Conservation (phyloP, 1,140 invertebrate genomes). For the Ostrea denselamellosa region DNA sequence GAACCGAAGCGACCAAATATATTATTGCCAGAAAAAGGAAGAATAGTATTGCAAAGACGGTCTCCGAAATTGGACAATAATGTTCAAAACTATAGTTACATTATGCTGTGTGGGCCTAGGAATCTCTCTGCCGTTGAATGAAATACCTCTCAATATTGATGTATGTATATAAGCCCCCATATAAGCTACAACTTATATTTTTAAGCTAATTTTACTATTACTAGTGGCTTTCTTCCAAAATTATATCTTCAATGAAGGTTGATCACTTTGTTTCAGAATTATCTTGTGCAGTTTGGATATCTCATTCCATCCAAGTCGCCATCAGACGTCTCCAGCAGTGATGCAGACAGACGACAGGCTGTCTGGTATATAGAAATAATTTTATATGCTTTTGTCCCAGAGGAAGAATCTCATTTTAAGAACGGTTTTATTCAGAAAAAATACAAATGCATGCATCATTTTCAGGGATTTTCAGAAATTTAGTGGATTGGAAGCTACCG, state of each 20-base stretch:
- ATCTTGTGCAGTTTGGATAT: neutral
- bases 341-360: conserved; percentile 14
- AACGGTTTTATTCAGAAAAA: no score
- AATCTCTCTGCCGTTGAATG: neutral
- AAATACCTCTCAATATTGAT: neutral
- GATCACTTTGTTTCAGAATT: neutral
- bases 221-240: no score
- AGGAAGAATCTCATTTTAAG: no score
- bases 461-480: conserved; percentile 43
- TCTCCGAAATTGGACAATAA: neutral
- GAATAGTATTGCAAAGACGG: neutral
- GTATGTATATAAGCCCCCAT: neutral
- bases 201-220: neutral
- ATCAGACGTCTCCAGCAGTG: neutral
- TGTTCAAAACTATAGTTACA: neutral
- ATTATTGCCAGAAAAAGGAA: neutral
- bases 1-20: neutral
- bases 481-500: conserved; percentile 39
- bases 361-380: neutral
- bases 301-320: neutral
- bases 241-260: neutral
- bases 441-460: neutral
- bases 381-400: no score
- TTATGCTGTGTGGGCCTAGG: neutral
- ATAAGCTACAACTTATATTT: neutral